Evolutionary conservation across 2,797 vertebrate genomes (phyloP), one percentile per base, ranked within the genome.

Genomic region (Macroramphosus scolopax): DNA sequence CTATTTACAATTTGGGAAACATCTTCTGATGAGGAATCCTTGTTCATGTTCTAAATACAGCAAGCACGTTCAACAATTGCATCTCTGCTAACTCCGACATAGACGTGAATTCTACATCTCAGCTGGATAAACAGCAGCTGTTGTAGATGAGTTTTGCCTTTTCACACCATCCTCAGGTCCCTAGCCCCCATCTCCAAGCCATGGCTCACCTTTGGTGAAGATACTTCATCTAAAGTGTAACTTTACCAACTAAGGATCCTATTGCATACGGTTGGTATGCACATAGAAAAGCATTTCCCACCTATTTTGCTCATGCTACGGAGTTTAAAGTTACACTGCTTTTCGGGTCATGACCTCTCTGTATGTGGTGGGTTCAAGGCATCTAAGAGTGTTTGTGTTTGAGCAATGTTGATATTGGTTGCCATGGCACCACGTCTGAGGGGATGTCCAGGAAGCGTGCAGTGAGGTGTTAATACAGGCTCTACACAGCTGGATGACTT

Each of bases 321-420:
- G 37, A 71, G 83, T 84, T 80, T 88, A 75, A 70, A 57, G 78
- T 87, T 86, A 85, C 86, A 68, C 56, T 55, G 68, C 37, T 49
- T 72, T 77, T 55, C 8, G 29, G 65, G 66, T 62, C 58, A 49
- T 58, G 63, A 70, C 70, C 68, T 52, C 50, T 30, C 58, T 58
- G 45, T 65, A 38, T 70, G 63, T 65, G 51, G 53, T 30, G 35
- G 68, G 44, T 75, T 79, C 61, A 68, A 77, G 71, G 65, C 64
- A 76, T 81, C 58, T 56, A 68, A 68, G 62, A 72, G 46, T 78
- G 66, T 72, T 75, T 70, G 59, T 87, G 75, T 86, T 86, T 88
- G 71, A 82, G 75, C 50, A 8, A 5, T 87, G 79, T 88, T 87
- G 81, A 66, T 51, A 1, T 26, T 24, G 26, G 85, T 85, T 82